Conservation (phyloP, 1,140 invertebrate genomes). For the Orussus abietinus region DNA sequence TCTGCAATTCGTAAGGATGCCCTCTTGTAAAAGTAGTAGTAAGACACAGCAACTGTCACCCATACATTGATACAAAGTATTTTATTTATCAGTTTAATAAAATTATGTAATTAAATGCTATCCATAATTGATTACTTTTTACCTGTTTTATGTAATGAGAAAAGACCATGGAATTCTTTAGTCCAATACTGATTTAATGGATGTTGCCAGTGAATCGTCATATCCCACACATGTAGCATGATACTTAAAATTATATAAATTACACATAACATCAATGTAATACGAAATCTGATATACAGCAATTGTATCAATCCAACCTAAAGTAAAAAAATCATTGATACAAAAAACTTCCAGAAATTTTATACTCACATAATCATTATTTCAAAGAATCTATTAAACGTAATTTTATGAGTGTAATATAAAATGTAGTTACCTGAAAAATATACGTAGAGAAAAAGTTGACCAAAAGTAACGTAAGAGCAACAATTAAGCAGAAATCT, state of each 20-base stretch:
- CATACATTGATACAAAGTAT: conserved; percentile 28
- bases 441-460: conserved; percentile 70
- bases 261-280: conserved; percentile 55
- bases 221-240: conserved; percentile 57
- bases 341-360: conserved; percentile 13
- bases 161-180: conserved; percentile 57
- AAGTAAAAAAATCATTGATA: conserved; percentile 24
- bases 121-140: conserved; percentile 25
- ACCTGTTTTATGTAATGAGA: conserved; percentile 61
- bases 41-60: conserved; percentile 67
- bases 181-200: conserved; percentile 54
- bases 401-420: no score
- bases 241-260: conserved; percentile 58
- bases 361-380: no score
- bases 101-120: conserved; percentile 7
- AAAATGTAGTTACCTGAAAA: conserved; percentile 61
- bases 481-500: conserved; percentile 64
- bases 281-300: conserved; percentile 61
- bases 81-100: conserved; percentile 11
- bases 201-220: conserved; percentile 56
- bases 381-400: no score
- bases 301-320: conserved; percentile 67
- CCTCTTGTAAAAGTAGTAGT: conserved; percentile 72
- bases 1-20: conserved; percentile 67
- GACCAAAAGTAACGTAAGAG: conserved; percentile 61